Evolutionary conservation across 1,140 invertebrate species (phyloP).

Genomic region (Heliconius eleuchia): DNA sequence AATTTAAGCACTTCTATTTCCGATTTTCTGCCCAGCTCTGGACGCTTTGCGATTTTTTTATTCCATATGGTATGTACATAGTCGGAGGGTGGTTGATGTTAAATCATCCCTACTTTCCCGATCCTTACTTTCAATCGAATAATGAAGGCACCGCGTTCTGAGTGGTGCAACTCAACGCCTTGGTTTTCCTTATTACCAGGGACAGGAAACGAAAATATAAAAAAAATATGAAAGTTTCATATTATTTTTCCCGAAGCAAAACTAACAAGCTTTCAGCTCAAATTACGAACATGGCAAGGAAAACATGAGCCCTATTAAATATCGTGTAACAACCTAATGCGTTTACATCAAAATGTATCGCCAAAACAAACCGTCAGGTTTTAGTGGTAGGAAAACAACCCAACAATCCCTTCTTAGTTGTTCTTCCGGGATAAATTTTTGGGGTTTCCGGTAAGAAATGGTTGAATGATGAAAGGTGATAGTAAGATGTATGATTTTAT

Average conservation of each 20-base stretch:
- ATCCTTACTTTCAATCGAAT: too few relatives aligned
- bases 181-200: too few relatives aligned
- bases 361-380: conserved; percentile 10
- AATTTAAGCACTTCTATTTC: too few relatives aligned
- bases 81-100: too few relatives aligned
- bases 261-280: not conserved
- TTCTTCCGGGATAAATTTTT: not conserved
- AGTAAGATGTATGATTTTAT: too few relatives aligned
- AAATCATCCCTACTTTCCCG: too few relatives aligned
- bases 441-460: not conserved
- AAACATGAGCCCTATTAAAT: conserved; percentile 9
- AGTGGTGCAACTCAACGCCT: too few relatives aligned
- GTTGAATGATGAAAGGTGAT: not conserved
- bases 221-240: not conserved
- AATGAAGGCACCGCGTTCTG: too few relatives aligned
- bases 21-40: too few relatives aligned
- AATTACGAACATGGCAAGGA: conserved; percentile 1
- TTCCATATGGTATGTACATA: too few relatives aligned
- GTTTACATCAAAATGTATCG: conserved; percentile 9
- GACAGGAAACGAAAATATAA: not conserved
- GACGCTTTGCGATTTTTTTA: too few relatives aligned
- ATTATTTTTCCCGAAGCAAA: not conserved
- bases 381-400: not conserved
- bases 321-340: conserved; percentile 9
- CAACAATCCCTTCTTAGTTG: not conserved